These are phyloP conservation scores for Camptogramma bilineatum DNA, from an alignment of 2,888 invertebrate species.

Conservation along the genomic window DNA sequence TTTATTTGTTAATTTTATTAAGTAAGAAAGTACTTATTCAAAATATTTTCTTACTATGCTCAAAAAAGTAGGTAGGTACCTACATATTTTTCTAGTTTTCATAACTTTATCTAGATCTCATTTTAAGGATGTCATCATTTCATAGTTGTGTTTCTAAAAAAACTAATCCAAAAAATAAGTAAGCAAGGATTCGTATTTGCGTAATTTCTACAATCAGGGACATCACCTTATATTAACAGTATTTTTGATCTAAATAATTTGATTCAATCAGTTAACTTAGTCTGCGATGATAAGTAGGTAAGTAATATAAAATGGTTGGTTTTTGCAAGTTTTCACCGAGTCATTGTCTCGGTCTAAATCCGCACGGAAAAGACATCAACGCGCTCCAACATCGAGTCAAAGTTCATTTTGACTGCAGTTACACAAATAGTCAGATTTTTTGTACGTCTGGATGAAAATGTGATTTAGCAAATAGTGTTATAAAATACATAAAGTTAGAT, in stretches of 20 bases:
- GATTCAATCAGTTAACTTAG: neutral
- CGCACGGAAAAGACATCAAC: conserved; percentile 51
- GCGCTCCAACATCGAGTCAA: conserved; percentile 39
- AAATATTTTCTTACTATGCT: too few species aligned
- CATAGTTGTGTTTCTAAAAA: too few species aligned
- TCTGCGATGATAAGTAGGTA: too few species aligned
- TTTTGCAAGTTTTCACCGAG: conserved; percentile 20
- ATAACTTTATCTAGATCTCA: too few species aligned
- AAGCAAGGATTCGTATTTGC: too few species aligned
- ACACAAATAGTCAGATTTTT: conserved; percentile 7
- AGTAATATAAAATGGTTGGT: conserved; percentile 4
- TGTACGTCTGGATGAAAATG: conserved; percentile 8
- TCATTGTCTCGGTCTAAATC: conserved; percentile 46
- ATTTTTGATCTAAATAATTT: conserved; percentile 1
- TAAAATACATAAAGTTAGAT: neutral
- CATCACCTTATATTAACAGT: neutral
- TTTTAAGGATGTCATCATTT: too few species aligned
- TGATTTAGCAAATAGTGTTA: neutral
- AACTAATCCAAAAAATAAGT: too few species aligned
- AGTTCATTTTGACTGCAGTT: conserved; percentile 21
- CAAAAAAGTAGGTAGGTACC: too few species aligned
- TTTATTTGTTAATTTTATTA: too few species aligned
- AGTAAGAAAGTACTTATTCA: too few species aligned
- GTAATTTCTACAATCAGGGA: neutral
- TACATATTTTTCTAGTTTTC: too few species aligned